These are phyloP conservation scores for Papilio aristodemus DNA, from an alignment of 1,140 invertebrate species.

Conservation along the genomic window DNA sequence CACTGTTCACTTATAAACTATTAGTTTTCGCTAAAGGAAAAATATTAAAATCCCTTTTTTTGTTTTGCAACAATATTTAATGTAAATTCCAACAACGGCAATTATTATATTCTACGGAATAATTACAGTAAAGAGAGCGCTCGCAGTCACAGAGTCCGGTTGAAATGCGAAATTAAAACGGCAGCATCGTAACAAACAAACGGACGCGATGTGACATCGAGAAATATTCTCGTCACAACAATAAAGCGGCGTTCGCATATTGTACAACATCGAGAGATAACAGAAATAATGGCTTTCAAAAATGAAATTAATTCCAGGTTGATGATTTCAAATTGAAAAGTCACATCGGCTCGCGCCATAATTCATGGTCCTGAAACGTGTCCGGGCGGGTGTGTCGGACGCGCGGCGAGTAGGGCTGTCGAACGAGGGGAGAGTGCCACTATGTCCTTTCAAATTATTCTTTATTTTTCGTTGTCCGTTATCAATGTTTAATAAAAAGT, in stretches of 20 bases:
- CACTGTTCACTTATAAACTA: too few species aligned
- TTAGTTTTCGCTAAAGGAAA: too few species aligned
- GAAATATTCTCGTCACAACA: slow-evolving; percentile 72
- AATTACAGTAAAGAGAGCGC: background rate
- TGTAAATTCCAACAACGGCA: background rate
- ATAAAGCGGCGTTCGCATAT: slow-evolving; percentile 77
- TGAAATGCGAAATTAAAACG: slow-evolving; percentile 46
- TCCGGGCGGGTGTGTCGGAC: slow-evolving; percentile 76
- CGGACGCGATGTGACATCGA: slow-evolving; percentile 38
- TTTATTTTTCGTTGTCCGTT: background rate
- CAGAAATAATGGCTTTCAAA: slow-evolving; percentile 80
- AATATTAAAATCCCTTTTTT: background rate
- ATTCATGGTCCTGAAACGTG: slow-evolving; percentile 80
- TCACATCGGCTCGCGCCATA: slow-evolving; percentile 79
- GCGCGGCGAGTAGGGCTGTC: slow-evolving; percentile 60
- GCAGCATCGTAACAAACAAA: background rate
- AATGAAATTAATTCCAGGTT: slow-evolving; percentile 81
- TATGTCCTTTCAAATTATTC: background rate
- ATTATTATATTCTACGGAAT: background rate
- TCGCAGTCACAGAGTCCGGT: slow-evolving; percentile 21
- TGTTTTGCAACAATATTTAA: too few species aligned
- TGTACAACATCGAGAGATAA: slow-evolving; percentile 75
- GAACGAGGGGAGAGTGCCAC: slow-evolving; percentile 4
- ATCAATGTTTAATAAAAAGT: background rate
- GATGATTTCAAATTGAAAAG: slow-evolving; percentile 81